Conservation (phyloP, 2,113 vertebrate genomes). For the Ornithorhynchus anatinus region DNA sequence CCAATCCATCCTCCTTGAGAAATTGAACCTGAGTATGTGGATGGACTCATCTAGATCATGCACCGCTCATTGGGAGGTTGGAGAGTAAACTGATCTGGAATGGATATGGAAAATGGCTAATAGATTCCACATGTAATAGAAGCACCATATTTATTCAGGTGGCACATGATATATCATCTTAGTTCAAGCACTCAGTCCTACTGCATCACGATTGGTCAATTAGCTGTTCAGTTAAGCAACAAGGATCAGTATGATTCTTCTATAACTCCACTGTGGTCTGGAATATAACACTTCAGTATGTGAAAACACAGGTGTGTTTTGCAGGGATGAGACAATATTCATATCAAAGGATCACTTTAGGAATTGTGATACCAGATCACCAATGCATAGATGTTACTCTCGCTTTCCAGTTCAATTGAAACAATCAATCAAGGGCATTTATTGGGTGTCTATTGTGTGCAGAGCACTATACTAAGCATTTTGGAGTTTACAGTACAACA, state of each 20-base stretch:
- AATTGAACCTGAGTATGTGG: constrained; percentile 1
- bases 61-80: background rate
- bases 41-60: constrained; percentile 15
- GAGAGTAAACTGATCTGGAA: constrained; percentile 18
- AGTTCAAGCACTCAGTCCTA: constrained; percentile 13
- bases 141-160: constrained; percentile 51
- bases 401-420: no score
- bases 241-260: constrained; percentile 2
- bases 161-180: constrained; percentile 23
- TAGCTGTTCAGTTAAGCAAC: constrained; percentile 19
- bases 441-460: no score
- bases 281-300: constrained; percentile 47
- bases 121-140: constrained; percentile 47
- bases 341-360: no score
- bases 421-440: no score
- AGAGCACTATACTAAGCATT: no score
- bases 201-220: constrained; percentile 27
- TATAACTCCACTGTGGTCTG: background rate
- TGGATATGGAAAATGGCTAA: constrained; percentile 6
- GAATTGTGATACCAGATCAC: no score
- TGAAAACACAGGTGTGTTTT: constrained; percentile 37
- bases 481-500: no score
- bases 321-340: constrained; percentile 7
- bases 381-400: no score
- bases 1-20: constrained; percentile 30